These are phyloP conservation scores for Acinonyx jubatus DNA, from an alignment of 2,113 vertebrate genomes.

Conservation along the genomic window DNA sequence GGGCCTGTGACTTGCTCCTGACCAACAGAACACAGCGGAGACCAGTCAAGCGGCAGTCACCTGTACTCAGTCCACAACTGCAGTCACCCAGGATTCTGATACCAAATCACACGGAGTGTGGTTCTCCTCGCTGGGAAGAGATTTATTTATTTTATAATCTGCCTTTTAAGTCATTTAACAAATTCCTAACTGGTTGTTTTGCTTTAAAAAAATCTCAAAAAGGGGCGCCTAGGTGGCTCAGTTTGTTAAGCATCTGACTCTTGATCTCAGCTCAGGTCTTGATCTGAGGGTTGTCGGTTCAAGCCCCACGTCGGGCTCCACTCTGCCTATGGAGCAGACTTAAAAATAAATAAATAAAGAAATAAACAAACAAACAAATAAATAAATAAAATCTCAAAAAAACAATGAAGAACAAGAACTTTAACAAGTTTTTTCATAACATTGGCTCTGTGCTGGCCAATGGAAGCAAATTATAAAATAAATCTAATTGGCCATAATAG, in stretches of 20 bases:
- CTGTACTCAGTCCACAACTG: fast-evolving
- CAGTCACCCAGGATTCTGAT: not conserved
- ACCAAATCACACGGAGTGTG: not conserved
- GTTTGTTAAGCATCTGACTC: too few species aligned
- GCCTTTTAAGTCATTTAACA: not conserved
- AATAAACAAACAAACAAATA: too few species aligned
- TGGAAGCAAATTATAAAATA: constrained; percentile 26
- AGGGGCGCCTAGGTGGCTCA: too few species aligned
- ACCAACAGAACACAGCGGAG: not conserved
- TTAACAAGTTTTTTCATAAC: not conserved
- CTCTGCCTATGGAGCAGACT: too few species aligned
- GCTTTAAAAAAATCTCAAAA: constrained; percentile 7
- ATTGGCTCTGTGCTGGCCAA: not conserved
- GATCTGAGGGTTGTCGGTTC: too few species aligned
- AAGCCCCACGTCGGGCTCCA: too few species aligned
- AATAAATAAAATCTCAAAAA: too few species aligned
- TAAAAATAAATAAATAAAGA: too few species aligned
- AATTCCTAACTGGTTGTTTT: not conserved
- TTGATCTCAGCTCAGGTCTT: too few species aligned
- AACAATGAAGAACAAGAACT: not conserved
- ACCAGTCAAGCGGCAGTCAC: not conserved
- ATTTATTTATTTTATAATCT: not conserved
- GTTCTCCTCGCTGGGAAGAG: not conserved
- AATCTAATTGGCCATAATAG: constrained; percentile 9
- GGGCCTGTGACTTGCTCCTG: not conserved